phyloP scores from a whole-genome alignment of 2,797 vertebrate genomes.

The Centroberyx gerrardi region DNA sequence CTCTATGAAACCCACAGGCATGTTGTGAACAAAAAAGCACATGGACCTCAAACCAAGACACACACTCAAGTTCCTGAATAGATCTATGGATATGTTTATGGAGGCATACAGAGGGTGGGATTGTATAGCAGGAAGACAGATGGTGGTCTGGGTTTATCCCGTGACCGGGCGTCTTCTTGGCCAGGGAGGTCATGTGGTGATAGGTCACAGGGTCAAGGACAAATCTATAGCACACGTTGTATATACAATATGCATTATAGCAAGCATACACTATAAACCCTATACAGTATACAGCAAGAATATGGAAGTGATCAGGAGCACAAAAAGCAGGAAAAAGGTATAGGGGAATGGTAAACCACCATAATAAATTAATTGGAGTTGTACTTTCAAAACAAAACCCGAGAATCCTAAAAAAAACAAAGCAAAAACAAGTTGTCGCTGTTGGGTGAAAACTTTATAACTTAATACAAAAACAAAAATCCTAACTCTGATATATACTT shows the following conservation, averaged over 20 bases:
- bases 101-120: not conserved
- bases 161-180: not conserved
- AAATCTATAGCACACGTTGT: not conserved
- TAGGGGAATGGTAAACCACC: not conserved
- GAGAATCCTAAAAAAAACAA: not conserved
- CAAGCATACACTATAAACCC: not conserved
- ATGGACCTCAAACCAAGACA: slow-evolving; percentile 46
- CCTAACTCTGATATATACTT: no score
- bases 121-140: not conserved
- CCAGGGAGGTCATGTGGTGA: not conserved
- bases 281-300: not conserved
- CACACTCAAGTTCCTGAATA: slow-evolving; percentile 16
- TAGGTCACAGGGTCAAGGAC: not conserved
- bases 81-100: not conserved
- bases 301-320: no score
- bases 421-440: not conserved
- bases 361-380: not conserved
- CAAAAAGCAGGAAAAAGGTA: not conserved
- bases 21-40: slow-evolving; percentile 50
- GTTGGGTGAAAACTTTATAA: not conserved
- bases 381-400: not conserved
- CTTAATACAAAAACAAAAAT: not conserved
- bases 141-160: not conserved
- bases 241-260: not conserved
- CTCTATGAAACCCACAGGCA: slow-evolving; percentile 44